phyloP scores from a whole-genome alignment of 2,797 vertebrate genomes.

The Pygocentrus nattereri region DNA sequence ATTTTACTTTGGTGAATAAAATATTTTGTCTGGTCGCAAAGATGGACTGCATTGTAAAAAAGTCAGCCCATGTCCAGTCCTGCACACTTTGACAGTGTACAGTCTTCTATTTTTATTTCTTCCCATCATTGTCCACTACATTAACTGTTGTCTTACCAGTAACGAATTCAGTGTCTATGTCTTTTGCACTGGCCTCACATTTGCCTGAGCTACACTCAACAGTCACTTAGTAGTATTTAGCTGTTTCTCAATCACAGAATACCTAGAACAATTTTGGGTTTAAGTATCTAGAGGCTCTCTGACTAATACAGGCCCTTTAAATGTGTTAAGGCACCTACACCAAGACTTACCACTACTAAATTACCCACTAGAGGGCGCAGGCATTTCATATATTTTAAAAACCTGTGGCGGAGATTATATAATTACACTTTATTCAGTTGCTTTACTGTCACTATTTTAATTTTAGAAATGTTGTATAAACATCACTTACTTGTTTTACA shows the following conservation, averaged over 20 bases:
- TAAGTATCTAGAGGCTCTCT: too few species aligned
- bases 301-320: not conserved
- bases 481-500: not conserved
- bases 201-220: not conserved
- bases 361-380: constrained; percentile 35
- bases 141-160: not conserved
- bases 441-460: not conserved
- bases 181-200: constrained; percentile 2
- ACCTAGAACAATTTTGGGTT: not conserved
- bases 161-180: too few species aligned
- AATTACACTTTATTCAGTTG: not conserved
- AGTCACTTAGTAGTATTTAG: not conserved
- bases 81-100: not conserved
- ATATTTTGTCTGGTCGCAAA: too few species aligned
- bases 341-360: not conserved
- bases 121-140: not conserved
- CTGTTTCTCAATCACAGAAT: not conserved
- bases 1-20: too few species aligned
- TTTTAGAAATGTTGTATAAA: not conserved
- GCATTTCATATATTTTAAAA: not conserved
- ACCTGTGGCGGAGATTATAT: not conserved
- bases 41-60: too few species aligned
- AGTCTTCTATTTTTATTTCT: too few species aligned
- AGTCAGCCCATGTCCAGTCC: too few species aligned
- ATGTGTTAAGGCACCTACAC: not conserved